Evolutionary conservation across 1,140 invertebrate genomes (phyloP).

Genomic region (Tetraneura akinire): DNA sequence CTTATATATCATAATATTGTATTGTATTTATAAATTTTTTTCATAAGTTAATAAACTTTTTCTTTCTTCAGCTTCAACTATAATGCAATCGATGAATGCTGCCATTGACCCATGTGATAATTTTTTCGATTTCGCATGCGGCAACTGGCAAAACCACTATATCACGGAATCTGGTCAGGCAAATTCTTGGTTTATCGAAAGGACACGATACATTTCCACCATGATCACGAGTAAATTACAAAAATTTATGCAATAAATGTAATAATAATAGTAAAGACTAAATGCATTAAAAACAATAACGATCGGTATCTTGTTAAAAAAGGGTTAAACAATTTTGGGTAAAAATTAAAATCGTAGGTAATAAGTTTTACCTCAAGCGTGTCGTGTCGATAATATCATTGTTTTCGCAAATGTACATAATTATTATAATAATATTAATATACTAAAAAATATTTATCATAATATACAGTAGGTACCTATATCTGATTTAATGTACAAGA

Average conservation of each 20-base stretch:
- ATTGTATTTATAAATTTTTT: too few species aligned
- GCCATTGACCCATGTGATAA: slow-evolving; percentile 86
- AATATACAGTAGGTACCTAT: too few species aligned
- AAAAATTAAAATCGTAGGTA: not conserved
- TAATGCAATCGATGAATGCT: slow-evolving; percentile 80
- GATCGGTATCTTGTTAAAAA: not conserved
- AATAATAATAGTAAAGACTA: not conserved
- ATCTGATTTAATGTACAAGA: too few species aligned
- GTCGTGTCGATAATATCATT: not conserved
- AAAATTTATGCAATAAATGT: not conserved
- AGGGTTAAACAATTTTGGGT: not conserved
- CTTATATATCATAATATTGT: too few species aligned
- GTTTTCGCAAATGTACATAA: too few species aligned
- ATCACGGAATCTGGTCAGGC: not conserved
- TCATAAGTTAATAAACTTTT: too few species aligned
- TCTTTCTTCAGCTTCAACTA: slow-evolving; percentile 67
- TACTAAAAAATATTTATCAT: too few species aligned
- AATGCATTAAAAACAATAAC: too few species aligned
- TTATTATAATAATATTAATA: too few species aligned
- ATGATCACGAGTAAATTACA: not conserved
- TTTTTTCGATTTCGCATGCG: slow-evolving; percentile 93
- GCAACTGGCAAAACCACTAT: slow-evolving; percentile 65
- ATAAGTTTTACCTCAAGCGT: not conserved
- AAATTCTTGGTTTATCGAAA: slow-evolving; percentile 40
- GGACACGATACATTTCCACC: not conserved